Base-by-base conservation (phyloP, 2,113 vertebrate genomes). In the Bos javanicus region DNA sequence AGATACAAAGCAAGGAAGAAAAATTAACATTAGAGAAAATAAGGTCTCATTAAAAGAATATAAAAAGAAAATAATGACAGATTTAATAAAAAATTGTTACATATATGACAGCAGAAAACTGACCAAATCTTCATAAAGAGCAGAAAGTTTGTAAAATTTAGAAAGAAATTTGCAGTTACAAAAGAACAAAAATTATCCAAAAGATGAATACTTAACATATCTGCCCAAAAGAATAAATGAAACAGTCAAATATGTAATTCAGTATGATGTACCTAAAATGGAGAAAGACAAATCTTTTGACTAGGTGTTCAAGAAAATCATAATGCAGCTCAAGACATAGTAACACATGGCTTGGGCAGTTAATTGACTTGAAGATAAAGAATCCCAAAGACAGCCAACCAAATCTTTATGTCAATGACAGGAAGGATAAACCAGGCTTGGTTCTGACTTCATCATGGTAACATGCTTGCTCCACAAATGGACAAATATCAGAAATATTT, bases 251-350 rank as follows among this genome's bases (percentile, higher is more conserved):
- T 43, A 57, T 36, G 56, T 80, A 87, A 90, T 85, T 95, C 36
- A 90, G 81, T 64, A 90, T 36, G 21, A 52, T 71, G 60, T 81
- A 85, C 3, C 19, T 87, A 48, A 81, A 87, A 80, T 92, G 26
- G 39, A 88, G 25, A 84, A 81, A 93, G 92, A 84, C 43, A 96
- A 96, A 96, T 94, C 64, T 94, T 96, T 94, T 52, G 21, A 94
- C 78, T 93, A 48, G 78, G 90, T 94, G 7, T 95, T 94, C 46
- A 95, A 83, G 25, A 86, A 64, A 85, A 95, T 56, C 87, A 81
- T 26, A n/a, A n/a, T 74, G 52, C 21, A 85, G n/a, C 84, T 90
- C 50, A 90, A 56, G 91, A 82, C 92, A 97, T 94, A 81, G 62
- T 84, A 14, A 90, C 74, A 50, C 56, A 93, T 2, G n/a, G 39